Evolutionary conservation across 2,797 vertebrate species (phyloP), one percentile per base, ranked within the genome.

Genomic region (Malurus leucopterus): DNA sequence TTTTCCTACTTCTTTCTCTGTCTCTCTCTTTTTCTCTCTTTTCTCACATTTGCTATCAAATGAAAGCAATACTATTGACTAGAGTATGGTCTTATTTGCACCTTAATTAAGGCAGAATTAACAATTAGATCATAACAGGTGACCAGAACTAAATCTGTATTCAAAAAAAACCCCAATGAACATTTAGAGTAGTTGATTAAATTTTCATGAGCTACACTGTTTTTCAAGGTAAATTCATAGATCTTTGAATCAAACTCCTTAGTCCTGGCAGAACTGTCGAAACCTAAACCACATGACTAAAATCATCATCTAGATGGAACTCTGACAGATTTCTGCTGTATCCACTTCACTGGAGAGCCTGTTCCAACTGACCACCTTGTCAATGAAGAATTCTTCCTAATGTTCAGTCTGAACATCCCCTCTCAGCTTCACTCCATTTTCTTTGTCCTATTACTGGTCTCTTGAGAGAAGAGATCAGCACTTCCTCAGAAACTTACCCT

Each of bases 401-500:
- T 11, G 11, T 27, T 21, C 10, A 41, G 6, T 17, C 9, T 61
- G 32, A 61, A 69, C 18, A 64, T 38, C 6, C 17, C 9, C 15
- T 47, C 19, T 8, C 6, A 29, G 4, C 27, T 57, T 57, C 15
- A 43, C 43, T 73, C 32, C 3, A 16, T 64, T 76, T 63, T 6
- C 21, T 55, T 3, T 29, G 24, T 47, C 22, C 8, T 36, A 1
- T 32, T 21, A 1, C 23, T 68, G 11, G 6, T 67, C 34, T 51
- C 7, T 8, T 50, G 26, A 68, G 13, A 87, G 26, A 80, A 11
- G 12, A 46, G 8, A 50, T 32, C 27, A n/a, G 11, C 18, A 49
- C 3, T 13, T 73, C 8, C 8, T 8, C 6, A 20, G 32, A 13
- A 1, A 12, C 16, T 55, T 15, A 6, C 1, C 1, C 0, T 22